These are phyloP conservation scores for Anoplopoma fimbria DNA, from an alignment of 2,113 vertebrate genomes.

Conservation along the genomic window DNA sequence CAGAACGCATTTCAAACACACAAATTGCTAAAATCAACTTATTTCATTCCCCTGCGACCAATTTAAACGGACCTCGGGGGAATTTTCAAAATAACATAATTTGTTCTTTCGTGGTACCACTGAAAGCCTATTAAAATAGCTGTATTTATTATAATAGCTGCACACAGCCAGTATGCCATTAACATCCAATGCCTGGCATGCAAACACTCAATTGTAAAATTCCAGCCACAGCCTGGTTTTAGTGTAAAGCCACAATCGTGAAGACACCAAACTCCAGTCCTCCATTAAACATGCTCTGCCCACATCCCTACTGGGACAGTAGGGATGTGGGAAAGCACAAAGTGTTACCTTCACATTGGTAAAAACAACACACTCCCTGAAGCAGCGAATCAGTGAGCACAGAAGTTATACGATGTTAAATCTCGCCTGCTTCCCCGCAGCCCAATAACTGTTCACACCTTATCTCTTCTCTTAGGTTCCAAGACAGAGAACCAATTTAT, in stretches of 20 bases:
- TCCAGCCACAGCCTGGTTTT: slow-evolving; percentile 22
- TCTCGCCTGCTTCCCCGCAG: slow-evolving; percentile 43
- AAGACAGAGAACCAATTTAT: slow-evolving; percentile 69
- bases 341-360: slow-evolving; percentile 17
- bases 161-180: not conserved
- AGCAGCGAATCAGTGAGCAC: slow-evolving; percentile 34
- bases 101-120: not conserved
- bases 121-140: slow-evolving; percentile 11
- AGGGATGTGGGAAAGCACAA: slow-evolving; percentile 19
- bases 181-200: not conserved
- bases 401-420: slow-evolving; percentile 59
- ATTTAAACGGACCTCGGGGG: not conserved
- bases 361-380: slow-evolving; percentile 30
- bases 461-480: slow-evolving; percentile 63
- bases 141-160: not conserved
- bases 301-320: no score
- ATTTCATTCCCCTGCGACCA: not conserved
- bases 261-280: not conserved
- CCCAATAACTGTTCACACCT: slow-evolving; percentile 62
- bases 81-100: not conserved
- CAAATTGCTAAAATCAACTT: not conserved
- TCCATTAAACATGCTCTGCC: slow-evolving; percentile 43
- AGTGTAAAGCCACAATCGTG: not conserved
- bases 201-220: slow-evolving; percentile 23
- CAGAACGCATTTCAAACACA: slow-evolving; percentile 8